Evolutionary conservation across 2,888 invertebrate species (phyloP).

Genomic region (Pyralis farinalis): DNA sequence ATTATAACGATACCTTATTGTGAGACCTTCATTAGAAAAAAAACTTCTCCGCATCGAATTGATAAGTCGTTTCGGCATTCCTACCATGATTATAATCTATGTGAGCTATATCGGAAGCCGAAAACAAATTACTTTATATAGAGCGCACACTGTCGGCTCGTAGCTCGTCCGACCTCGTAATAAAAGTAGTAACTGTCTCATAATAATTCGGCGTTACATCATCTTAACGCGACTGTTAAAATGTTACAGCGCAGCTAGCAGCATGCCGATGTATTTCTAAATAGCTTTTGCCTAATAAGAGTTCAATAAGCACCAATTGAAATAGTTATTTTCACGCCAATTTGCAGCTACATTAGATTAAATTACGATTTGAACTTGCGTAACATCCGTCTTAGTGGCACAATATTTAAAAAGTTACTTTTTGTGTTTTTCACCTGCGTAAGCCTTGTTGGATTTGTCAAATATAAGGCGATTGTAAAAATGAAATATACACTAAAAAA

Average conservation of each 20-base stretch:
- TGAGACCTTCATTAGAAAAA: constrained; percentile 29
- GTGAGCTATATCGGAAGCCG: constrained; percentile 49
- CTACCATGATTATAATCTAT: constrained; percentile 49
- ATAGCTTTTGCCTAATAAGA: background rate
- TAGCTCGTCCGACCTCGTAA: constrained; percentile 9
- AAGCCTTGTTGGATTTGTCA: no score
- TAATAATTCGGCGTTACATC: constrained; percentile 9
- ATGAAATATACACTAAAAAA: no score
- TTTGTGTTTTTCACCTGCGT: background rate
- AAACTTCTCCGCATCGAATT: constrained; percentile 48
- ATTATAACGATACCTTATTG: constrained; percentile 26
- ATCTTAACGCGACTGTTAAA: background rate
- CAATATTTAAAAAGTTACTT: background rate
- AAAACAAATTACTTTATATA: constrained; percentile 56
- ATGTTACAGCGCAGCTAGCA: background rate
- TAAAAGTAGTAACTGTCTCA: constrained; percentile 14
- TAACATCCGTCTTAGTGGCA: background rate
- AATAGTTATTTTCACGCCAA: background rate
- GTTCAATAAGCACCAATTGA: background rate
- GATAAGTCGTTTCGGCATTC: constrained; percentile 59
- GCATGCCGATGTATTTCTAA: background rate
- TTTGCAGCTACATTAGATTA: background rate
- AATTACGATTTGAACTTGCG: background rate
- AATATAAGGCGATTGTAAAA: no score
- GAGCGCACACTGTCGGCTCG: constrained; percentile 14